A percentile compares a stretch with the other conserved stretches of the same genome.
phyloP scores from a whole-genome alignment of 2,797 vertebrate genomes.

The Nannoperca australis region DNA sequence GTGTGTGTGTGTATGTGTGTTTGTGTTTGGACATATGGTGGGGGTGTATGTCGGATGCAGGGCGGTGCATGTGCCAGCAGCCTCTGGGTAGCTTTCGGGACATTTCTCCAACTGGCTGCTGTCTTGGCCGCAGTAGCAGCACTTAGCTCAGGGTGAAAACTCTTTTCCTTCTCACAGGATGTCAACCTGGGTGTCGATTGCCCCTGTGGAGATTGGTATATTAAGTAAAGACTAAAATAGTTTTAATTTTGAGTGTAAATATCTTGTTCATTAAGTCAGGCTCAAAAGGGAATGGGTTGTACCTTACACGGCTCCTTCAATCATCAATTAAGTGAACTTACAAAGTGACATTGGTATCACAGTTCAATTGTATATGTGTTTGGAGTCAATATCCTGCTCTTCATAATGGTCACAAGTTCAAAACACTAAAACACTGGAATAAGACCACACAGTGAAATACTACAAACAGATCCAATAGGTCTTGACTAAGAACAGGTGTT shows the following conservation, averaged over 20 bases:
- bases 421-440: neutral
- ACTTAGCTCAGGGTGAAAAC: conserved; percentile 66
- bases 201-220: conserved; percentile 22
- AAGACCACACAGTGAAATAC: neutral
- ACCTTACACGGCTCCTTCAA: conserved; percentile 3
- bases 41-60: conserved; percentile 68
- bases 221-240: conserved; percentile 63
- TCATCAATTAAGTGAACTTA: conserved; percentile 6
- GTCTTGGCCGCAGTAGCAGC: conserved; percentile 60
- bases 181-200: conserved; percentile 41
- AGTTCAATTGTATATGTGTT: neutral
- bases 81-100: conserved; percentile 79
- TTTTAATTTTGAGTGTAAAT: conserved; percentile 42
- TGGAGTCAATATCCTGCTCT: neutral
- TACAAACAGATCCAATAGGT: neutral
- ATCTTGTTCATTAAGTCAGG: conserved; percentile 35
- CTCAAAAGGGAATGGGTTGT: conserved; percentile 11
- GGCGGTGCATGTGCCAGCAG: conserved; percentile 72
- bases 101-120: conserved; percentile 74
- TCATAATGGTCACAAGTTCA: neutral
- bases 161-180: conserved; percentile 47
- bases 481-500: neutral
- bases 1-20: conserved; percentile 19
- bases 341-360: neutral
- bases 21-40: conserved; percentile 75